Conservation (phyloP, 1,140 invertebrate species). For the Listronotus oregonensis region DNA sequence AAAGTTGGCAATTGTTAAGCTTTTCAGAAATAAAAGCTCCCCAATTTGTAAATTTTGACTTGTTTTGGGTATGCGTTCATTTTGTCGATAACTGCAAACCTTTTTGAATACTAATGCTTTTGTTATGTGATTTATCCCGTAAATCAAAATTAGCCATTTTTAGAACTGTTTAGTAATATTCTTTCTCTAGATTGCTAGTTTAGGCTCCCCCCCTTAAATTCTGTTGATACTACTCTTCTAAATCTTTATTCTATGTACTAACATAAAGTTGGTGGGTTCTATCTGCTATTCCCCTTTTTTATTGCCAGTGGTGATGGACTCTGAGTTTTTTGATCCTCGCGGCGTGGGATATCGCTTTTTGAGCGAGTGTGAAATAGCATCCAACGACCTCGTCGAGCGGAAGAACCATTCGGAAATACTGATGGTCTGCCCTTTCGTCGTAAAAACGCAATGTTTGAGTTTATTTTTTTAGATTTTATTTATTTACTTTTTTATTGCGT, state of each 20-base stretch:
- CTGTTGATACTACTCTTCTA: too few relatives aligned
- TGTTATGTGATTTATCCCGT: neutral
- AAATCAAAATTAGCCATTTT: neutral
- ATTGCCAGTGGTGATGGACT: slow-evolving; percentile 44
- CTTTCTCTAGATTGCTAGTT: too few relatives aligned
- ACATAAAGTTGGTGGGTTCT: slow-evolving; percentile 17
- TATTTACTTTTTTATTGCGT: neutral
- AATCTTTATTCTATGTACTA: slow-evolving; percentile 3
- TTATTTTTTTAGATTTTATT: neutral
- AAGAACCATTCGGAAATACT: slow-evolving; percentile 45
- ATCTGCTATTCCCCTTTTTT: slow-evolving; percentile 9
- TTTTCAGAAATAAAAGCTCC: too few relatives aligned
- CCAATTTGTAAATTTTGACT: too few relatives aligned
- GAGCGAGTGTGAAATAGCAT: slow-evolving; percentile 52
- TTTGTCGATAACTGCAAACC: too few relatives aligned
- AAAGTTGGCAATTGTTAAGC: too few relatives aligned
- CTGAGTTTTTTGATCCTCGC: slow-evolving; percentile 46
- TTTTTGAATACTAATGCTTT: too few relatives aligned
- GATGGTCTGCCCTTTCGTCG: slow-evolving; percentile 34
- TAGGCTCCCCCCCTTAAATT: too few relatives aligned
- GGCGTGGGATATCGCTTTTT: slow-evolving; percentile 54
- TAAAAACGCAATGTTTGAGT: slow-evolving; percentile 21
- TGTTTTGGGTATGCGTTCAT: too few relatives aligned
- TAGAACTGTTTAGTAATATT: too few relatives aligned
- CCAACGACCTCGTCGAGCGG: slow-evolving; percentile 43